Conservation (phyloP, 2,888 invertebrate genomes). For the Pachliopta kotzebuea region DNA sequence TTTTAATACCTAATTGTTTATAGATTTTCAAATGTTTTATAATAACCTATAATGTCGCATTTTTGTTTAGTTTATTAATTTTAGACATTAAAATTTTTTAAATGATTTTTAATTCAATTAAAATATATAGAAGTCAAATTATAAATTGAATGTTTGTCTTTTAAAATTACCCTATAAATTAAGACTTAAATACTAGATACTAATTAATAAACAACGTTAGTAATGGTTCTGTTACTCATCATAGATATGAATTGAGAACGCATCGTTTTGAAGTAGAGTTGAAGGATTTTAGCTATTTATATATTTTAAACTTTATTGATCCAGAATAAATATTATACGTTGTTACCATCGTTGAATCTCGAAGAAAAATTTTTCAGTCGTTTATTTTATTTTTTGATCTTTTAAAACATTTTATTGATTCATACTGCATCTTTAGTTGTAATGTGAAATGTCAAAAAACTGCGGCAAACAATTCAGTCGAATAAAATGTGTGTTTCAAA, state of each 20-base stretch:
- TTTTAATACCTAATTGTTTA: too few species aligned
- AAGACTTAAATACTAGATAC: too few species aligned
- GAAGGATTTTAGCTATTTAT: not conserved
- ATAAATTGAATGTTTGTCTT: too few species aligned
- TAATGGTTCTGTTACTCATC: not conserved
- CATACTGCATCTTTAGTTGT: constrained; percentile 1
- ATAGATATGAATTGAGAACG: not conserved
- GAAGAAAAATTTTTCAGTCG: not conserved
- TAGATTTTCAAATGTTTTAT: too few species aligned
- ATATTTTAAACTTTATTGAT: not conserved
- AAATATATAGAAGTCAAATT: too few species aligned
- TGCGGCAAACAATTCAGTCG: not conserved
- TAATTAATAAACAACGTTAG: too few species aligned
- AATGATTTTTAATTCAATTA: too few species aligned
- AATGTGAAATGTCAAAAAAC: constrained; percentile 1
- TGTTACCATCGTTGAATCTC: not conserved
- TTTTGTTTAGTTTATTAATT: too few species aligned
- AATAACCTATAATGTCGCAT: too few species aligned
- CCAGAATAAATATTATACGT: not conserved
- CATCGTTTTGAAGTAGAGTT: not conserved
- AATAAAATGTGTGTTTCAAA: not conserved
- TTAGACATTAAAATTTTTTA: too few species aligned
- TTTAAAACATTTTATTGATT: not conserved
- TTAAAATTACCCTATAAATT: too few species aligned
- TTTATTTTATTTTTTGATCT: not conserved